Base-by-base conservation (phyloP, 2,113 vertebrate species). In the Siniperca chuatsi region DNA sequence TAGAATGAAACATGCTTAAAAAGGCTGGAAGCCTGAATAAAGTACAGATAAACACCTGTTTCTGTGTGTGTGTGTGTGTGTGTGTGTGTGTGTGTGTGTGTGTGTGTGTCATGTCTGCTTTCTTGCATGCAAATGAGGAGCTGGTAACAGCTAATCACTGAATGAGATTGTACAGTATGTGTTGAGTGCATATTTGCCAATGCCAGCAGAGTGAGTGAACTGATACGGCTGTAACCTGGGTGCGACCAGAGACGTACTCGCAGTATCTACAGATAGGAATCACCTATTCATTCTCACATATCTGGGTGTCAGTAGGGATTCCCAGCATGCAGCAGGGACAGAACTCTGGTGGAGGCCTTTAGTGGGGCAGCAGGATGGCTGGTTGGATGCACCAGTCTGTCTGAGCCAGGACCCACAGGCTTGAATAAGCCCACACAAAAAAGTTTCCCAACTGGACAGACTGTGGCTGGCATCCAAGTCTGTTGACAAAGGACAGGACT, bases 401-500 rank as follows among this genome's bases (percentile, higher is more conserved):
- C 82, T 83, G 84, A 75, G 84, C 89, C 92, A 92, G 82, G 75
- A 87, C 81, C 81, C n/a, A 54, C 82, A 88, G 84, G 87, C 89
- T 75, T 91, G 79, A 92, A 91, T 86, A 85, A 78, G n/a, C 85
- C 75, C 58, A 58, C 78, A 92, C 89, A 94, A 91, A 92, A 82
- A 83, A 42, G 72, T 72, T 78, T 54, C 82, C 83, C 71, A 77
- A 79, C 73, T 65, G 72, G 84, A 79, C 73, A 71, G 86, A 75
- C 44, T 10, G 21, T 92, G 93, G 94, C 90, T 74, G 44, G n/a
- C 37, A 13, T 92, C 93, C 93, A 94, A 93, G 50, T 84, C 35
- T 90, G 83, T 79, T 91, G 87, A 95, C 94, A 94, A 94, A 94
- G 87, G 86, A 84, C 87, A 85, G 60, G 70, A 70, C 77, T 91